These are phyloP conservation scores for Psittacula echo DNA, from an alignment of 2,797 vertebrate genomes.

Conservation along the genomic window DNA sequence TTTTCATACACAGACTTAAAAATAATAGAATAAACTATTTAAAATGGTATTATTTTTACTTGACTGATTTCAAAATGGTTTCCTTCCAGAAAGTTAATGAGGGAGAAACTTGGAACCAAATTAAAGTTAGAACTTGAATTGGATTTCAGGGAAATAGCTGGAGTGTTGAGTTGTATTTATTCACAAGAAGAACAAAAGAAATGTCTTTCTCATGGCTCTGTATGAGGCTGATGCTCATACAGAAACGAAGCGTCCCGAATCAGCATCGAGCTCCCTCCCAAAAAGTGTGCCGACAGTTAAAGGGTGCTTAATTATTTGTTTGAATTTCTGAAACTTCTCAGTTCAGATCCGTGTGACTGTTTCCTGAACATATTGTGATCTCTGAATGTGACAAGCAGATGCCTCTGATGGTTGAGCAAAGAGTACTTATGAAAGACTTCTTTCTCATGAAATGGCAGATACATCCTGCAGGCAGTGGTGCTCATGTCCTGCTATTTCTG, in stretches of 20 bases:
- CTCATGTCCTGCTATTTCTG: background rate
- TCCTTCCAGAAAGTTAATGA: slow-evolving; percentile 29
- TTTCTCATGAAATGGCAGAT: slow-evolving; percentile 48
- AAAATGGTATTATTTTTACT: background rate
- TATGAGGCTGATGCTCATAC: background rate
- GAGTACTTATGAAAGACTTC: slow-evolving; percentile 8
- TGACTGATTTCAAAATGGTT: background rate
- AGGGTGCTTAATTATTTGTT: background rate
- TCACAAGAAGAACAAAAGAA: slow-evolving; percentile 58
- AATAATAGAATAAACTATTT: background rate
- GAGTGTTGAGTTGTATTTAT: slow-evolving; percentile 47
- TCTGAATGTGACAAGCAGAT: slow-evolving; percentile 57
- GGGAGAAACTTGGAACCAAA: slow-evolving; percentile 50
- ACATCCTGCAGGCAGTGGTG: slow-evolving; percentile 13
- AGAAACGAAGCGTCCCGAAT: background rate
- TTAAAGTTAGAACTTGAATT: slow-evolving; percentile 42
- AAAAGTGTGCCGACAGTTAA: slow-evolving; percentile 17
- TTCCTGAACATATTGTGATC: slow-evolving; percentile 42
- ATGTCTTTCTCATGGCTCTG: slow-evolving; percentile 12
- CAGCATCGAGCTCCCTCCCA: background rate
- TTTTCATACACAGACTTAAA: background rate
- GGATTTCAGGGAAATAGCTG: slow-evolving; percentile 24
- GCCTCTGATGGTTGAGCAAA: slow-evolving; percentile 38
- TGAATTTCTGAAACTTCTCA: slow-evolving; percentile 25
- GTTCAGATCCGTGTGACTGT: slow-evolving; percentile 34